phyloP scores from a whole-genome alignment of 2,113 vertebrate genomes.

The Saguinus imperator region DNA sequence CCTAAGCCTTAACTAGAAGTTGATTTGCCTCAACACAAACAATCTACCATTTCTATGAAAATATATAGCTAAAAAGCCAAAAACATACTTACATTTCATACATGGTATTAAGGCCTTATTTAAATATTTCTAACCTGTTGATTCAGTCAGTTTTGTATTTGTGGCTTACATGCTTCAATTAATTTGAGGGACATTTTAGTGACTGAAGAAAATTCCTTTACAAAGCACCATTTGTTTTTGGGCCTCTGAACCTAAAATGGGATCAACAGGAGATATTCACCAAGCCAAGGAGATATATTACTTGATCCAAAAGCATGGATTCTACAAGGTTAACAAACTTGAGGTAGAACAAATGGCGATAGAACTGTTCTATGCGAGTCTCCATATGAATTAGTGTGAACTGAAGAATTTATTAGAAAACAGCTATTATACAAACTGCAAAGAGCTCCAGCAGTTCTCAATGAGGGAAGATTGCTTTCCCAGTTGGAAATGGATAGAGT shows the following conservation, averaged over 20 bases:
- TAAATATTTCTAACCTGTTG: background rate
- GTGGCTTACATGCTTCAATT: background rate
- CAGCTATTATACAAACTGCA: background rate
- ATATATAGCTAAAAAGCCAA: background rate
- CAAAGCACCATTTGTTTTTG: background rate
- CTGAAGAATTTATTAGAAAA: background rate
- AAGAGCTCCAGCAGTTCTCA: background rate
- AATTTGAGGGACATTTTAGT: constrained; percentile 24
- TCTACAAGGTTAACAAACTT: background rate
- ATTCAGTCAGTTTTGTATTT: constrained; percentile 17
- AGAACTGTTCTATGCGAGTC: background rate
- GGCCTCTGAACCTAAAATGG: background rate
- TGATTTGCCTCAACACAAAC: background rate
- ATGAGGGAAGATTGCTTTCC: background rate
- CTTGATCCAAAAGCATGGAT: background rate
- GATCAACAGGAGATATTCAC: background rate
- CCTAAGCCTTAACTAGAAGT: background rate
- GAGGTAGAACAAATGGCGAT: background rate
- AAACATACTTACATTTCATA: background rate
- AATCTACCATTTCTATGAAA: background rate
- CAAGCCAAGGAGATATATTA: background rate
- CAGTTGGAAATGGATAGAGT: background rate
- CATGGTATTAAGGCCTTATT: background rate
- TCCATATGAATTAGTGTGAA: background rate
- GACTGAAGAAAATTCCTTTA: constrained; percentile 34